phyloP scores from a whole-genome alignment of 2,888 invertebrate genomes.

The Torymus auratus region DNA sequence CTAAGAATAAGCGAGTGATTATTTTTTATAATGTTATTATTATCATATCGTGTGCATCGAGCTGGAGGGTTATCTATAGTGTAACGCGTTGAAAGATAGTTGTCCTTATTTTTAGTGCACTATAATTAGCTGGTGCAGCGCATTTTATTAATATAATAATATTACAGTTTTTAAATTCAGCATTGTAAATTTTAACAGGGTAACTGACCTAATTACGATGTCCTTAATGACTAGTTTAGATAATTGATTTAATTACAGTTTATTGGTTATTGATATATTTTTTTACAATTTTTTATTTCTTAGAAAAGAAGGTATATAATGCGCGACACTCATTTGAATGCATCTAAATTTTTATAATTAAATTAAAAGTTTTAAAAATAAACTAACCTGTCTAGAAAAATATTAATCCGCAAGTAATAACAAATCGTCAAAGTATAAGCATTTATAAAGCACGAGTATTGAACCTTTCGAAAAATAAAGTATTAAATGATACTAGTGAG shows the following conservation, averaged over 20 bases:
- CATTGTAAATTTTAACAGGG: slow-evolving; percentile 27
- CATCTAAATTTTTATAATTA: too few species aligned
- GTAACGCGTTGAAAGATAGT: background rate
- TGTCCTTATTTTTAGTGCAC: slow-evolving; percentile 41
- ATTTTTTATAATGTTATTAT: slow-evolving; percentile 33
- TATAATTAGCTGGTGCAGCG: slow-evolving; percentile 26
- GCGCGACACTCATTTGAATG: too few species aligned
- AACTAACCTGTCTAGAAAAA: too few species aligned
- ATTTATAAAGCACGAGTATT: background rate
- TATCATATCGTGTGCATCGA: slow-evolving; percentile 1
- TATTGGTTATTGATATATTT: too few species aligned
- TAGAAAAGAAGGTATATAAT: too few species aligned
- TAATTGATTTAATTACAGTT: too few species aligned
- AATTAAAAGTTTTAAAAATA: too few species aligned
- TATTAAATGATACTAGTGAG: slow-evolving; percentile 30
- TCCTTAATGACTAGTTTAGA: too few species aligned
- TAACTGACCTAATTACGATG: slow-evolving; percentile 35
- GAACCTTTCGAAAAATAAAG: slow-evolving; percentile 22
- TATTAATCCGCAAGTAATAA: too few species aligned
- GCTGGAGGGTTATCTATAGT: slow-evolving; percentile 9
- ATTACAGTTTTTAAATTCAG: slow-evolving; percentile 4
- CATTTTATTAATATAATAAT: slow-evolving; percentile 21
- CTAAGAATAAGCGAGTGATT: slow-evolving; percentile 20
- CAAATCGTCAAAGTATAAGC: background rate
- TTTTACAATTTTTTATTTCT: too few species aligned